Conservation (phyloP, 2,113 vertebrate genomes). For the Caloenas nicobarica region DNA sequence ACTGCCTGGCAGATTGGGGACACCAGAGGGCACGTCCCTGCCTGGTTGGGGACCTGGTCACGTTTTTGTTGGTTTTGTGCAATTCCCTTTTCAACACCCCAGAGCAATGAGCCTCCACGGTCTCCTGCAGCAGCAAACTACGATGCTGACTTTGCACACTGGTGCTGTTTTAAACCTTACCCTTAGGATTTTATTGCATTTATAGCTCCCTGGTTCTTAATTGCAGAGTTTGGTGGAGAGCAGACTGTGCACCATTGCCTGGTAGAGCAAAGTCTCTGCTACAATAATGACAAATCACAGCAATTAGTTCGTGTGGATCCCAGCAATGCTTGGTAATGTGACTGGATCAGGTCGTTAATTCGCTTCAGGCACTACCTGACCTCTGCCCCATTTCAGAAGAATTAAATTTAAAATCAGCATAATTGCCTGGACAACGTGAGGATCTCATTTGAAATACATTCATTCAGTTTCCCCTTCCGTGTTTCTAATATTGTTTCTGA, state of each 20-base stretch:
- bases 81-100: not conserved
- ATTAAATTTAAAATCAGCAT: not conserved
- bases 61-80: not conserved
- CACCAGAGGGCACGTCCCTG: not conserved
- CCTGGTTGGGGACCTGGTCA: too few species aligned
- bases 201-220: not conserved
- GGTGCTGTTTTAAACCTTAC: not conserved
- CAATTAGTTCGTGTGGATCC: not conserved
- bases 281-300: not conserved
- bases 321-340: rapidly evolving
- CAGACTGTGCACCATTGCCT: not conserved
- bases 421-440: not conserved
- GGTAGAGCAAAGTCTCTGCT: not conserved
- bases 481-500: constrained; percentile 46
- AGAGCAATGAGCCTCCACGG: not conserved
- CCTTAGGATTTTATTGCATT: not conserved
- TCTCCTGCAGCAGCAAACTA: not conserved
- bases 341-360: not conserved
- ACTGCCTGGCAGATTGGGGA: too few species aligned
- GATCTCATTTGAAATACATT: not conserved
- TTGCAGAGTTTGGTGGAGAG: not conserved
- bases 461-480: not conserved
- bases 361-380: not conserved
- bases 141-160: rapidly evolving
- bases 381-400: not conserved